These are phyloP conservation scores for Diplodus sargus DNA, from an alignment of 2,797 vertebrate genomes.

Conservation along the genomic window DNA sequence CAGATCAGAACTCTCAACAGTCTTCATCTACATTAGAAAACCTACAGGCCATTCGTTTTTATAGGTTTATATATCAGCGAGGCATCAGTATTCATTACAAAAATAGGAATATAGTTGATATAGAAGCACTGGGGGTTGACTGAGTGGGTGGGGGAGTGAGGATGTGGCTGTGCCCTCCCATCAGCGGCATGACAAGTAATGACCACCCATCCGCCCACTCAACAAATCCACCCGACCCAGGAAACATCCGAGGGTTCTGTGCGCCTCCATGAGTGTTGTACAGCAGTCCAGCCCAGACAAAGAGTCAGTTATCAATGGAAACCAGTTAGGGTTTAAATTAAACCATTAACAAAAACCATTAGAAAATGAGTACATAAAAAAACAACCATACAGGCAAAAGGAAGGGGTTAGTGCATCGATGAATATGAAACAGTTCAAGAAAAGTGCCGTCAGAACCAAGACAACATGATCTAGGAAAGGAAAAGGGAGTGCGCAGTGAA, in stretches of 20 bases:
- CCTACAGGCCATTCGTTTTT: conserved; percentile 71
- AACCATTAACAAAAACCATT: conserved; percentile 33
- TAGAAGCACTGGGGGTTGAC: conserved; percentile 57
- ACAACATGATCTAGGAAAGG: neutral
- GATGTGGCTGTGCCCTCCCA: conserved; percentile 38
- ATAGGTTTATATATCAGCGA: conserved; percentile 74
- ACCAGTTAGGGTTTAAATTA: conserved; percentile 57
- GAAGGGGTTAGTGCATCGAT: conserved; percentile 56
- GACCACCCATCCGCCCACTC: conserved; percentile 32
- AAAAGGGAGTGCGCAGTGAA: neutral
- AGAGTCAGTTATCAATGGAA: conserved; percentile 49
- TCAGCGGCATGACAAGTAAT: conserved; percentile 29
- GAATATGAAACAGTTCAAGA: conserved; percentile 17
- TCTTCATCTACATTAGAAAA: conserved; percentile 77
- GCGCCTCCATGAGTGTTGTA: conserved; percentile 56
- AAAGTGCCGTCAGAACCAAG: conserved; percentile 45
- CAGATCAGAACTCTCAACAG: conserved; percentile 58
- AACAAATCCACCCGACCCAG: conserved; percentile 32
- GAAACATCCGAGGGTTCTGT: conserved; percentile 39
- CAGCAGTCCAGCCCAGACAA: conserved; percentile 69
- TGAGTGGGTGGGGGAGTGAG: conserved; percentile 40
- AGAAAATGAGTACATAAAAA: conserved; percentile 47
- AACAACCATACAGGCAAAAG: conserved; percentile 19
- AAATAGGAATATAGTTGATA: conserved; percentile 85
- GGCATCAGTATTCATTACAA: conserved; percentile 84